Evolutionary conservation across 2,113 vertebrate genomes (phyloP).

Genomic region (Cygnus atratus): DNA sequence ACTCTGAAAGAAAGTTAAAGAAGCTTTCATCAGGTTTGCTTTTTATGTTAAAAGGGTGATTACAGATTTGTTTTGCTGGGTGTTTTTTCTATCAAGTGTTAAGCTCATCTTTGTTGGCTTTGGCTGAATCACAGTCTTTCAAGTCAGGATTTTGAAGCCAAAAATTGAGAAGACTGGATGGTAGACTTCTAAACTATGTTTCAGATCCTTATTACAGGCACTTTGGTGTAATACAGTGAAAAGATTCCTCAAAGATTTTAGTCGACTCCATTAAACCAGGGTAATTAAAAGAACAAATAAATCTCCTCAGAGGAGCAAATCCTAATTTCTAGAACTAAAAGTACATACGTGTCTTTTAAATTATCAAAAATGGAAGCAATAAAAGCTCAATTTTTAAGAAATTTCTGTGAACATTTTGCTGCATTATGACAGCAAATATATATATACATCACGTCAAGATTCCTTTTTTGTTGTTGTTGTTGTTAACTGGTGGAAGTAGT

Average conservation of each 20-base stretch:
- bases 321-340: neutral
- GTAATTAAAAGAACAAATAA: conserved; percentile 4
- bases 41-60: neutral
- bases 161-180: neutral
- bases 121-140: neutral
- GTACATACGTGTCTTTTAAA: neutral
- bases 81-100: neutral
- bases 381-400: neutral
- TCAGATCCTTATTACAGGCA: neutral
- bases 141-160: neutral
- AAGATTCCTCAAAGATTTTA: neutral
- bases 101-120: neutral
- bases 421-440: neutral
- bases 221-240: neutral
- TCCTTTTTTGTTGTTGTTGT: too few relatives aligned
- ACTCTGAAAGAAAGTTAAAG: neutral
- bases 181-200: neutral
- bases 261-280: neutral
- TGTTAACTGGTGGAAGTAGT: neutral
- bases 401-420: neutral
- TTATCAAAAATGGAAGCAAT: neutral
- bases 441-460: neutral
- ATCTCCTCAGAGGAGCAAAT: neutral
- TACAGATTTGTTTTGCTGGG: neutral
- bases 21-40: neutral